Evolutionary conservation across 2,113 vertebrate species (phyloP), one percentile per base, ranked within the genome.

Genomic region (Takifugu bimaculatus): DNA sequence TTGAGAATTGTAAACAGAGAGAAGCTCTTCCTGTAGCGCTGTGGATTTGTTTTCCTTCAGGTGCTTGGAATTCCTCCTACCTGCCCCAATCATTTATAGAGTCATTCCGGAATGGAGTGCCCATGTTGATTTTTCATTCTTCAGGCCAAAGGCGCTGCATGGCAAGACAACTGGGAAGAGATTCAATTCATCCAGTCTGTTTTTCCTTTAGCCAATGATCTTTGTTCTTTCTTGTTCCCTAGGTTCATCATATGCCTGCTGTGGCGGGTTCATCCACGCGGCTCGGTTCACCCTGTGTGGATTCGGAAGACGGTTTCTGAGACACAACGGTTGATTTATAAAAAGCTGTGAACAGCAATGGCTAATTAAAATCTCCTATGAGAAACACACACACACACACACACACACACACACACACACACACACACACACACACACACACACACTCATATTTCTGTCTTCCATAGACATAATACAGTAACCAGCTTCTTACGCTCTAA

Each of bases 181-280:
- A 63, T 52, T 20, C 0, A 32, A 63, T 52, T 26, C 0, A 32
- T 61, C 68, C 55, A 26, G 39, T 0, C 26, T 53, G 32, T 55
- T 68, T 63, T 72, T 45, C 26, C 47, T 51, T 27, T 27, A 59
- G 13, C 54, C 61, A 57, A 75, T 62, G 74, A 75, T 75, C 20
- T 59, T 64, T n/a, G 25, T 61, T 68, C 35, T 14, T 62, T 53
- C n/a, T 5, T 9, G 28, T 72, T 4, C 69, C 42, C 47, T 66
- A 20, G 58, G 58, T 58, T 55, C 68, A 6, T 69, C 29, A 28
- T 47, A 35, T 51, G 63, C 58, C 66, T 73, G 49, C 75, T 4
- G 0, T 13, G 29, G 52, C 26, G 52, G 51, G 32, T 50, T 35
- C 20, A 49, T 25, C 52, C 20, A 20, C 20, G 20, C 20, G 20